phyloP scores from a whole-genome alignment of 1,140 invertebrate genomes.

The Drosophila setifemur region DNA sequence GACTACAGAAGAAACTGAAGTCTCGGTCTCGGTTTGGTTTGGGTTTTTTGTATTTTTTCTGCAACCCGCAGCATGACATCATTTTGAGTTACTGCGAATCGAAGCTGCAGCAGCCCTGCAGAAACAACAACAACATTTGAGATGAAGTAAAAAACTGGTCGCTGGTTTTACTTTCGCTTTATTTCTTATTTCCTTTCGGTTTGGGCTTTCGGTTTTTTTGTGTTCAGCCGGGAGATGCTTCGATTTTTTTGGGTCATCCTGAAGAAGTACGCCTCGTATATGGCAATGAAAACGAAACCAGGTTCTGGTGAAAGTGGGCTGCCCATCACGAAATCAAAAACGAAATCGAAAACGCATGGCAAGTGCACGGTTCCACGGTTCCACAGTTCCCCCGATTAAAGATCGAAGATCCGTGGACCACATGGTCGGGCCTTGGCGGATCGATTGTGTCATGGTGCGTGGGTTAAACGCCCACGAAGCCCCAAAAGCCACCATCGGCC shows the following conservation, averaged over 20 bases:
- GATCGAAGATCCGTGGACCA: constrained; percentile 30
- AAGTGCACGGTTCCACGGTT: too few species aligned
- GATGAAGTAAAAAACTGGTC: constrained; percentile 76
- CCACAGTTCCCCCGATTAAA: too few species aligned
- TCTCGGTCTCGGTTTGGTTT: constrained; percentile 31
- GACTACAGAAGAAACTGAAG: constrained; percentile 37
- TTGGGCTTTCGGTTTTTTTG: constrained; percentile 29
- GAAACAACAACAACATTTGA: constrained; percentile 30
- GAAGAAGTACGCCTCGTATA: constrained; percentile 41
- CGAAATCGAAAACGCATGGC: constrained; percentile 68
- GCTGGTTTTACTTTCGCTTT: constrained; percentile 76
- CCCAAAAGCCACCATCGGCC: constrained; percentile 30
- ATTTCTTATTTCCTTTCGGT: constrained; percentile 48
- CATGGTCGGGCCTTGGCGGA: constrained; percentile 23
- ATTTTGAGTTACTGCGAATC: constrained; percentile 59
- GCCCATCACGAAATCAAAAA: constrained; percentile 41
- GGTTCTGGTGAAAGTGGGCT: constrained; percentile 76
- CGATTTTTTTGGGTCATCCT: constrained; percentile 40
- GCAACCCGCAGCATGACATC: constrained; percentile 72
- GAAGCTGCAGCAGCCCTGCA: constrained; percentile 56
- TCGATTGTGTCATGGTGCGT: constrained; percentile 66
- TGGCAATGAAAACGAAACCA: constrained; percentile 75
- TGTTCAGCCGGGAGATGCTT: constrained; percentile 40
- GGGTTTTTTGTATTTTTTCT: constrained; percentile 35
- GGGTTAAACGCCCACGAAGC: constrained; percentile 20